Evolutionary conservation across 1,140 invertebrate genomes (phyloP).

Genomic region (Papilio polytes): DNA sequence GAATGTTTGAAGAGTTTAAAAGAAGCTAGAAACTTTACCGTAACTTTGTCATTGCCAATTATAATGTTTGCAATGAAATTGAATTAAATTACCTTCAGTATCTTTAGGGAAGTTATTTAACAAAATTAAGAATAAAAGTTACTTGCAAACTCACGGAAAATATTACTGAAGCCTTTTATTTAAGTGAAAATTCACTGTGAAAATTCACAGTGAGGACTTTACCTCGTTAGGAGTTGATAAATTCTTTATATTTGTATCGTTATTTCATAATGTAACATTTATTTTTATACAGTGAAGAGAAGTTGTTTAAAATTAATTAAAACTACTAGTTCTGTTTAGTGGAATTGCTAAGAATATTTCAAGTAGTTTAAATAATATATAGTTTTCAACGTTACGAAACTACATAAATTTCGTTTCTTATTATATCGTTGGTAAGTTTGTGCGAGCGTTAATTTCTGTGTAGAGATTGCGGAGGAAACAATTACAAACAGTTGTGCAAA

Average conservation of each 20-base stretch:
- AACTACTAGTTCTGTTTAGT: neutral
- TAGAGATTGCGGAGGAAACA: slow-evolving; percentile 7
- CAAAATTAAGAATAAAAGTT: slow-evolving; percentile 25
- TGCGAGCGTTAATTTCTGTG: slow-evolving; percentile 19
- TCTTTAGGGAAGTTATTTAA: slow-evolving; percentile 7
- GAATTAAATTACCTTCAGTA: slow-evolving; percentile 8
- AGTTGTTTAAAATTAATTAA: neutral
- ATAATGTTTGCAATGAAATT: neutral
- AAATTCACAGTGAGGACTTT: slow-evolving; percentile 2
- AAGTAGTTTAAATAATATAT: neutral
- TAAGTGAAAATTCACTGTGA: slow-evolving; percentile 10
- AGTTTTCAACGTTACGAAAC: neutral
- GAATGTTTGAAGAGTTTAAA: no score
- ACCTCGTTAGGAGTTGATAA: neutral
- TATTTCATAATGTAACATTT: neutral
- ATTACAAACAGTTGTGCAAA: slow-evolving; percentile 24
- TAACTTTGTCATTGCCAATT: neutral
- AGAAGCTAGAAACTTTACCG: neutral
- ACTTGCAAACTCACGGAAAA: neutral
- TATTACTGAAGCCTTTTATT: neutral
- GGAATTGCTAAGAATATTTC: neutral
- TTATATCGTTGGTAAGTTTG: slow-evolving; percentile 2
- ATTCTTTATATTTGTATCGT: neutral
- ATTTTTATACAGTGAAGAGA: neutral
- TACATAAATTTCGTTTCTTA: neutral